A percentile compares a stretch with the other conserved stretches of the same genome.
phyloP scores from a whole-genome alignment of 2,888 invertebrate genomes.

The Odontocolon sp. region DNA sequence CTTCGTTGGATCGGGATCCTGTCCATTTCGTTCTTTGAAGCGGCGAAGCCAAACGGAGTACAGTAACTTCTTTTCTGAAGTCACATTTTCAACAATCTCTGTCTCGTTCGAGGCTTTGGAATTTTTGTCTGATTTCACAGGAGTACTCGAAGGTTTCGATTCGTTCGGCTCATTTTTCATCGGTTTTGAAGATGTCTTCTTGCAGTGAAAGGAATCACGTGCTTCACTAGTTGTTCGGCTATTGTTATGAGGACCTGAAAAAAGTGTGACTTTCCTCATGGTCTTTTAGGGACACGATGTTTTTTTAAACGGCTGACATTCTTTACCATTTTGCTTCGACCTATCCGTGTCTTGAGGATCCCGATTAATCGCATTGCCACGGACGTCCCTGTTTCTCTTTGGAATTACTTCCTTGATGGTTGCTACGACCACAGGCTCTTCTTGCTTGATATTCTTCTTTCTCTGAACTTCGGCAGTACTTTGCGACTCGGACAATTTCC shows the following conservation, averaged over 20 bases:
- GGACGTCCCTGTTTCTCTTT: conserved; percentile 36
- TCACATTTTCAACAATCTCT: conserved; percentile 27
- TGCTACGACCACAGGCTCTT: conserved; percentile 33
- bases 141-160: conserved; percentile 2
- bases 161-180: conserved; percentile 24
- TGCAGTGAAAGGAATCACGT: neutral
- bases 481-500: conserved; percentile 53
- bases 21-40: conserved; percentile 26
- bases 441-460: conserved; percentile 48
- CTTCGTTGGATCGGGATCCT: conserved; percentile 31
- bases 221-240: neutral
- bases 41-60: conserved; percentile 69
- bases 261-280: neutral
- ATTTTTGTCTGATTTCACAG: conserved; percentile 19
- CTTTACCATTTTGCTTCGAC: conserved; percentile 28
- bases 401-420: conserved; percentile 53
- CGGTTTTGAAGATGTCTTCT: neutral
- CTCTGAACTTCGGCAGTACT: conserved; percentile 2
- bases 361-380: conserved; percentile 28
- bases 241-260: conserved; percentile 20
- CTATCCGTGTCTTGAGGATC: conserved; percentile 3
- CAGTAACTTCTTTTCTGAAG: conserved; percentile 66
- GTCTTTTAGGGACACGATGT: neutral
- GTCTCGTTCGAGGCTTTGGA: conserved; percentile 3
- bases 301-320: neutral